Conservation (phyloP, 2,113 vertebrate species). For the Falco punctatus region DNA sequence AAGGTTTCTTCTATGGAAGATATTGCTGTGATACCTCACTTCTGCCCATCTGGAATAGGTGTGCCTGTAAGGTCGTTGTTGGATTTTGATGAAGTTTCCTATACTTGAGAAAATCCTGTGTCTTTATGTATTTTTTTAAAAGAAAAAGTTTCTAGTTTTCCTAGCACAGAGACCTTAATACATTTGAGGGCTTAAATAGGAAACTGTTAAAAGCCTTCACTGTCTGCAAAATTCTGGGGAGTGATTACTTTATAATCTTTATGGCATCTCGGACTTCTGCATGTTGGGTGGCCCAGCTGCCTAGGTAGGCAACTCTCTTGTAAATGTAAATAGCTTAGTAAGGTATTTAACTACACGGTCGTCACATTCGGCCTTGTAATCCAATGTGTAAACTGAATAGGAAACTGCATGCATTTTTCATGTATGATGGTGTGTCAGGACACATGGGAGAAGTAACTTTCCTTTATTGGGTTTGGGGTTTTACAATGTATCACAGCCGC, state of each 20-base stretch:
- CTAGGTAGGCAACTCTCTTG: not conserved
- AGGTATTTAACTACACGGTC: not conserved
- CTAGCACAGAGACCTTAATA: not conserved
- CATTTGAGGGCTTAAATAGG: not conserved
- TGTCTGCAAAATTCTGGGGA: not conserved
- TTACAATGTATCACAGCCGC: not conserved
- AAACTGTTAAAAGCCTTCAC: not conserved
- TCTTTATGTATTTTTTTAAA: not conserved
- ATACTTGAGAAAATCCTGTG: not conserved
- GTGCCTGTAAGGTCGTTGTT: fast-evolving
- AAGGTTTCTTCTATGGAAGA: not conserved
- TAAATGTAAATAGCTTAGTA: not conserved
- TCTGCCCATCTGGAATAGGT: not conserved
- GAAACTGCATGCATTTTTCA: slow-evolving; percentile 14
- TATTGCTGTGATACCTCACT: not conserved
- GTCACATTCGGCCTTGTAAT: not conserved
- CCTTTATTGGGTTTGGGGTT: not conserved
- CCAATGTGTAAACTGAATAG: not conserved
- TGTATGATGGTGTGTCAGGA: not conserved
- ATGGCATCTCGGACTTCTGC: not conserved
- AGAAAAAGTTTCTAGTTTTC: not conserved
- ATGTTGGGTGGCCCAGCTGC: not conserved
- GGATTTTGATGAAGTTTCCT: not conserved
- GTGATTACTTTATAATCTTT: not conserved
- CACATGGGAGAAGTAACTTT: not conserved